Evolutionary conservation across 2,888 invertebrate species (phyloP).

Genomic region (Mimas tiliae): DNA sequence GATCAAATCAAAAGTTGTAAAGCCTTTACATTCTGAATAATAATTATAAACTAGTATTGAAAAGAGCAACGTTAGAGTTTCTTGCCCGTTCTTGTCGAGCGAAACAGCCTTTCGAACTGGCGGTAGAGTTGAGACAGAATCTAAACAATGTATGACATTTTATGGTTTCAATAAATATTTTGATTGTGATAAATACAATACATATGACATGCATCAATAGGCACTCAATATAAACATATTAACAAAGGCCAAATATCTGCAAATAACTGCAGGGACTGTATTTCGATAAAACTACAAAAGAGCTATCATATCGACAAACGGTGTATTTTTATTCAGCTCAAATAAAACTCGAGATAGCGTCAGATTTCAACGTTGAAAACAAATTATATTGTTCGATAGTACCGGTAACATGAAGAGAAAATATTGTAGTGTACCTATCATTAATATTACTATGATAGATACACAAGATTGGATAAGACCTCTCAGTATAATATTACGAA

Average conservation of each 20-base stretch:
- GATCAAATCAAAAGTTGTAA: no score
- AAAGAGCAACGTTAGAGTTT: no score
- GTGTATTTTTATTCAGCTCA: not conserved
- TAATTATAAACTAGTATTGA: no score
- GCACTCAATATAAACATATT: not conserved
- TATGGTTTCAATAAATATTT: no score
- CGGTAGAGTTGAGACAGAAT: no score
- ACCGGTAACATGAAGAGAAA: not conserved
- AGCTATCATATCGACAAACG: not conserved
- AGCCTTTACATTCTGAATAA: no score
- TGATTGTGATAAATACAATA: not conserved
- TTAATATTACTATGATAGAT: not conserved
- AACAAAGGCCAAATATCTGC: not conserved
- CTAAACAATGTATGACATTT: no score
- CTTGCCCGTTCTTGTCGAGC: no score
- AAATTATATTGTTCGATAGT: not conserved
- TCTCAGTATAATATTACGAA: no score
- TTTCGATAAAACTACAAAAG: conserved; percentile 5
- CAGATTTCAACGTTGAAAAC: not conserved
- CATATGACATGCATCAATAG: not conserved
- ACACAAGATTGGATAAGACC: no score
- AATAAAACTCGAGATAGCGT: not conserved
- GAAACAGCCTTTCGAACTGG: no score
- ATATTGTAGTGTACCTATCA: not conserved
- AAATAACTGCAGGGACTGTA: not conserved